Evolutionary conservation across 2,888 invertebrate species (phyloP).

Genomic region (Tetragnatha montana): DNA sequence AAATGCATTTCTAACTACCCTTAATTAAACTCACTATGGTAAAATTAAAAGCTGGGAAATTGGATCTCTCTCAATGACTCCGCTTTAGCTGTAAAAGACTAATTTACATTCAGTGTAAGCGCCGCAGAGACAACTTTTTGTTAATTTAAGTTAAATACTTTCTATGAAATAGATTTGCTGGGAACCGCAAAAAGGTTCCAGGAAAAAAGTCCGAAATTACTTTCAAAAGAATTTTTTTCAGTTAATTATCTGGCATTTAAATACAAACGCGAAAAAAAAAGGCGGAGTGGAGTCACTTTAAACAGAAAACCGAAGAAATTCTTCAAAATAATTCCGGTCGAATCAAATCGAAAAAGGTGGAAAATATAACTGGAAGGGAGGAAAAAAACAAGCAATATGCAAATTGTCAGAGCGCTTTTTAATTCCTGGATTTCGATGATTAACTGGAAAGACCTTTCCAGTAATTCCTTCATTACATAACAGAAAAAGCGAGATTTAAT

Average conservation of each 20-base stretch:
- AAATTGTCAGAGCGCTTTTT: constrained; percentile 44
- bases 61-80: constrained; percentile 17
- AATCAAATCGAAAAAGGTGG: constrained; percentile 18
- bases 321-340: constrained; percentile 9
- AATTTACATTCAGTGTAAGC: constrained; percentile 11
- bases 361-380: not conserved
- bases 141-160: constrained; percentile 34
- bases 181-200: not conserved
- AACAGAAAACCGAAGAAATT: constrained; percentile 25
- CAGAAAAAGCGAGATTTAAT: constrained; percentile 27
- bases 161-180: constrained; percentile 23
- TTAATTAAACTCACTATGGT: not conserved
- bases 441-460: constrained; percentile 22
- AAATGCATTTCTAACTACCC: not conserved
- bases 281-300: not conserved
- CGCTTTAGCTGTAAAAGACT: constrained; percentile 15
- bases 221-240: constrained; percentile 29
- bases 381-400: constrained; percentile 20
- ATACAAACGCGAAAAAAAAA: not conserved
- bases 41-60: not conserved
- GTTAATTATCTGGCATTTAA: constrained; percentile 44
- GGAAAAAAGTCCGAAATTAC: constrained; percentile 14
- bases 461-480: constrained; percentile 5
- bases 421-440: constrained; percentile 29
- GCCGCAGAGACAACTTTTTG: constrained; percentile 4